Base-by-base conservation (phyloP, 1,140 invertebrate genomes). In the Polypedilum pembai region DNA sequence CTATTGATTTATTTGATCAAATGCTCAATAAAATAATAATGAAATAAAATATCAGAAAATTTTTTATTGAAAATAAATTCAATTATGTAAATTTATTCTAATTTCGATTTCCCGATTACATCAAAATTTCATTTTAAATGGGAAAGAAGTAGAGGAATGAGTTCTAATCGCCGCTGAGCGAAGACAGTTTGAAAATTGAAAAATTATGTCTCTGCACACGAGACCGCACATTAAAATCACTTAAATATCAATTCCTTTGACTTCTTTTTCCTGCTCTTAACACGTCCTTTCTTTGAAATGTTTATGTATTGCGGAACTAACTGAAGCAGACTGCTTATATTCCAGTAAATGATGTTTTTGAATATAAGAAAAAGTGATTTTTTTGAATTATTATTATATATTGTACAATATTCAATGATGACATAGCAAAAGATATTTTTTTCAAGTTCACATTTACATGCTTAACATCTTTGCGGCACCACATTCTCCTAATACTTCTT, bases 1-100 rank as follows among this genome's bases (percentile, higher is more conserved):
- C 17, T 20, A 69, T 69, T 69, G 65, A 69, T 69, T 69, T 69
- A 69, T 69, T 69, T 69, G 65, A 69, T 69, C 20, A 69, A 69
- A 69, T 8, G 20, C 17, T 69, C 65, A 69, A 20, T 20, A 69
- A 69, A 21, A 69, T 17, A 20, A n/a, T 20, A 45, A 45, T 45
- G 15, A 45, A 33, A 33, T 33, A 33, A 33, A 33, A 33, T 33
- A 33, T 33, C 24, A 33, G 8, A 45, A 45, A 4, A 45, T 12
- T 45, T n/a, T 12, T 12, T 45, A 45, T 45, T 15, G 41, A 56
- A 12, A 15, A 15, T n/a, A 56, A 56, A 56, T 56, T 56, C 45
- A 56, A n/a, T 56, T 56, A 56, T 56, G 45, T 56, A 56, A 56
- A 56, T 56, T 56, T 56, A 56, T 56, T 56, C 45, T 56, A 56